Conservation (phyloP, 2,113 vertebrate species). For the Dendropsophus ebraccatus region DNA sequence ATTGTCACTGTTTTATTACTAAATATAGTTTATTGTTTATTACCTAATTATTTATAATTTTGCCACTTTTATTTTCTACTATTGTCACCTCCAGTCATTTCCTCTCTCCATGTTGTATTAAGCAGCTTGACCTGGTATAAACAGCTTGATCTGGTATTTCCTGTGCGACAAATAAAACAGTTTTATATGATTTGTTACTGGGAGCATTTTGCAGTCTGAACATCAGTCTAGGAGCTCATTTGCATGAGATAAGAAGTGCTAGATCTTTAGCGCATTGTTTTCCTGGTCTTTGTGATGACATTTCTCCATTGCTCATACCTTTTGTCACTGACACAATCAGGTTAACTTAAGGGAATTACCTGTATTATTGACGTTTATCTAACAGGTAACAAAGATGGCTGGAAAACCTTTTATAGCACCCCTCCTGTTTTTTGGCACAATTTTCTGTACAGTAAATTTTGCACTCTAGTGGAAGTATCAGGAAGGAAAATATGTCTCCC, state of each 20-base stretch:
- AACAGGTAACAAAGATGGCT: neutral
- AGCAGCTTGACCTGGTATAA: no score
- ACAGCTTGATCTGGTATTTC: neutral
- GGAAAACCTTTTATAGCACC: neutral
- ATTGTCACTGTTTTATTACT: no score
- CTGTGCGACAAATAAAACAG: neutral
- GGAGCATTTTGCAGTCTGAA: neutral
- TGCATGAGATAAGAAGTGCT: slow-evolving; percentile 1
- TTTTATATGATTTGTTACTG: neutral
- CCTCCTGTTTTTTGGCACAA: no score
- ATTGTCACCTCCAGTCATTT: neutral
- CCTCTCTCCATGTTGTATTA: neutral
- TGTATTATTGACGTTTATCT: neutral
- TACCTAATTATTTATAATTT: neutral
- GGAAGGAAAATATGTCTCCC: no score
- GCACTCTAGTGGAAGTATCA: no score
- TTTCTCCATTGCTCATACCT: neutral
- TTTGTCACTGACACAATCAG: neutral
- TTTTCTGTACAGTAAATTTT: no score
- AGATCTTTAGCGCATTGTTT: neutral
- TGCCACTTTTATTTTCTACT: neutral
- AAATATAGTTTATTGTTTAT: neutral
- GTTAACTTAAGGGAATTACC: neutral
- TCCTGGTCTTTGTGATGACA: neutral
- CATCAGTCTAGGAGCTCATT: neutral